Evolutionary conservation across 2,113 vertebrate species (phyloP), one percentile per base, ranked within the genome.

Genomic region (Laticauda colubrina): DNA sequence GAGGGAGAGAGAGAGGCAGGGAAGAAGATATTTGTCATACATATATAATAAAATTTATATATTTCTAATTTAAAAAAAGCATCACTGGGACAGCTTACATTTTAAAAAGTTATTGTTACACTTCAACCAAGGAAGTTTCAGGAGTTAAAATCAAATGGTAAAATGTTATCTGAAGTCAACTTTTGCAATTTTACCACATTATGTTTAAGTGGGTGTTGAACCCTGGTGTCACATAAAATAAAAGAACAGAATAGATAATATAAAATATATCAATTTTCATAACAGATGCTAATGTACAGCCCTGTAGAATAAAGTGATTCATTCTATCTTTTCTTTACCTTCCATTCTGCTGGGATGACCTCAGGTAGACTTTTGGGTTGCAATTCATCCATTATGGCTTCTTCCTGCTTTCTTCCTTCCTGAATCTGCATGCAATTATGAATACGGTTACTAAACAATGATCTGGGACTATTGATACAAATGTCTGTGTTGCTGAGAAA

Each of bases 351-450:
- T n/a, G 48, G 34, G 69, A 81, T 39, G 0, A 54, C 20, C 14
- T 34, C 29, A 39, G 34, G 34, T 39, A 39, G 18, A 39, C 69
- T 39, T 81, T 88, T 53, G 87, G 18, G 6, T 55, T 88, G 14
- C 15, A 39, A 21, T 81, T 39, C 69, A 81, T 54, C 87, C 53
- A 54, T n/a, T n/a, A 88, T 34, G 14, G 45, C 10, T 88, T 51
- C 0, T n/a, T 12, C 14, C 29, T 4, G 1, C 29, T n/a, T n/a
- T n/a, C n/a, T n/a, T n/a, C n/a, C 0, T n/a, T 12, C 14, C 29
- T 4, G 1, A 15, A 88, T 88, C 7, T 88, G 51, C 23, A 54
- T 54, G 24, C 26, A 88, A 29, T 54, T 54, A 54, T 54, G 53
- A 29, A 87, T 87, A 15, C 20, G 24, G 20, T 88, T 34, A n/a